Evolutionary conservation across 1,140 invertebrate genomes (phyloP), one percentile per base, ranked within the genome.

Genomic region (Agrypnia vestita): DNA sequence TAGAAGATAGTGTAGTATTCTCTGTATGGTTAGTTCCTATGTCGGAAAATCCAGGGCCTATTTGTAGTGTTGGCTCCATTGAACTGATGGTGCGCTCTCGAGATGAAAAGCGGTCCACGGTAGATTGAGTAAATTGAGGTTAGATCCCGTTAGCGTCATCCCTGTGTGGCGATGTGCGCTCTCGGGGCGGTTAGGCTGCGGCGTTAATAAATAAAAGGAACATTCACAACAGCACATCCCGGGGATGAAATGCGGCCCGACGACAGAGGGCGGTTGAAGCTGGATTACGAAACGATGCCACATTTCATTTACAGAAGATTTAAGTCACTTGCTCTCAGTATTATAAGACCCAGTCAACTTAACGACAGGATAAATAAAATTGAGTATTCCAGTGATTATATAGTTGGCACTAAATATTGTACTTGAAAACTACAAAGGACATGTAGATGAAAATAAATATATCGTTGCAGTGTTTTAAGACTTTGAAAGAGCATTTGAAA

Each of bases 101-200:
- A 25, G 61, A 43, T 64, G 61, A 64, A 17, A 64, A 25, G 21
- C 61, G 25, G 25, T 35, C 25, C 25, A 44, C 35, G 59, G 19
- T 0, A 64, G 61, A 64, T 64, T 64, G 61, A 64, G 35, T 64
- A 64, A 64, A 64, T 19, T 64, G 61, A 64, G 35, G 61, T 43
- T 35, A 25, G 61, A 19, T 15, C 11, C 61, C 35, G 35, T 64
- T 64, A 64, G 35, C 35, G 61, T 64, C 61, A 64, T 43, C 61
- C 61, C 35, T 13, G 11, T 35, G 35, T 13, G 61, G 61, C 61
- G 10, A 43, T 64, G n/a, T 43, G 61, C n/a, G 35, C n/a, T 1
- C 12, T 64, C 35, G 35, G 61, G 35, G 25, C 21, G 21, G 61
- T 13, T 43, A 15, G 19, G 35, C 25, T 21, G 35, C 35, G 35